phyloP scores from a whole-genome alignment of 2,888 invertebrate genomes.

The Aplocera efformata region DNA sequence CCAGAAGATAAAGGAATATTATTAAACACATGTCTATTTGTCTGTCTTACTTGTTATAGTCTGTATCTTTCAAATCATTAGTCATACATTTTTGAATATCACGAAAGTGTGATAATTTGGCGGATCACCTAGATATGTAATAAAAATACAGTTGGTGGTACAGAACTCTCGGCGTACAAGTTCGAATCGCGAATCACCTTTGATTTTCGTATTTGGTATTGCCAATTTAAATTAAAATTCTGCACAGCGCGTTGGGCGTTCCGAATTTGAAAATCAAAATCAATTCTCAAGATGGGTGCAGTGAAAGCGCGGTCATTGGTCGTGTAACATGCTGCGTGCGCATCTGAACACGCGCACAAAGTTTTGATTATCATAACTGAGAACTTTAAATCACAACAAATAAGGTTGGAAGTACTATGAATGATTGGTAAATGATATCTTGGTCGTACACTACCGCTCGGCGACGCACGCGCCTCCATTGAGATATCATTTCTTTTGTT shows the following conservation, averaged over 20 bases:
- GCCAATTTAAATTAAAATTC: conserved; percentile 31
- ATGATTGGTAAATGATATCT: conserved; percentile 19
- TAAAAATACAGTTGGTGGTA: too few relatives aligned
- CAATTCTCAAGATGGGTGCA: conserved; percentile 62
- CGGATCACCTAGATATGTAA: too few relatives aligned
- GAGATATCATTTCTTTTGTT: conserved; percentile 71
- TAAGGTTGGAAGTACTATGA: conserved; percentile 28
- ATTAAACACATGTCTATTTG: too few relatives aligned
- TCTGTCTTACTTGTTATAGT: too few relatives aligned
- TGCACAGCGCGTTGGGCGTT: conserved; percentile 47
- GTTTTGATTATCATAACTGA: conserved; percentile 19
- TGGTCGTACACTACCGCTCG: conserved; percentile 64
- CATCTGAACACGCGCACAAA: conserved; percentile 56
- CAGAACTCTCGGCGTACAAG: too few relatives aligned
- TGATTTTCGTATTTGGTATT: too few relatives aligned
- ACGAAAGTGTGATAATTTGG: too few relatives aligned
- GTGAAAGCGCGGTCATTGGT: conserved; percentile 80
- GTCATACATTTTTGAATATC: too few relatives aligned
- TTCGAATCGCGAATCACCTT: too few relatives aligned
- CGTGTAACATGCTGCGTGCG: conserved; percentile 65
- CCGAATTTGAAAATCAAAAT: conserved; percentile 65
- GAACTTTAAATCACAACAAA: conserved; percentile 1
- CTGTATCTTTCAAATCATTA: too few relatives aligned
- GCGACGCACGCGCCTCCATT: conserved; percentile 62
- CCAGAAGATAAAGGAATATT: too few relatives aligned